Conservation (phyloP, 2,888 invertebrate species). For the Noctua comes region DNA sequence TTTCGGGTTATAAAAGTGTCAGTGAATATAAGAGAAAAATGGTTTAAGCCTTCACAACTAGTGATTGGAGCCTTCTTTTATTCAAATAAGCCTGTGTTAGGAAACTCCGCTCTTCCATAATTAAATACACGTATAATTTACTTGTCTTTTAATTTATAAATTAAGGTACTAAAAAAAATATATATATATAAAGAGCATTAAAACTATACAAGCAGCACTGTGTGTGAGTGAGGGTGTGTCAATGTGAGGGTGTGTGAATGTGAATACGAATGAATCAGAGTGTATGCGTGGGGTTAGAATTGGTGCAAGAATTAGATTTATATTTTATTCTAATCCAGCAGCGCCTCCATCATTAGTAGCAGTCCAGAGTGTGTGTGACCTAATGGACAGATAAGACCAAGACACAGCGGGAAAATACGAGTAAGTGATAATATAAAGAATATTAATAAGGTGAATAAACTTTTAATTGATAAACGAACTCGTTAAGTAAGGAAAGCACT, state of each 20-base stretch:
- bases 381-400: not conserved
- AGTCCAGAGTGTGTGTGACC: not conserved
- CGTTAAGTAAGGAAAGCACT: slow-evolving; percentile 42
- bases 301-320: not conserved
- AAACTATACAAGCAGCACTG: not conserved
- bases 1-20: not conserved
- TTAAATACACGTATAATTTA: not conserved
- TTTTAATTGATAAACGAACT: slow-evolving; percentile 41
- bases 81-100: not conserved
- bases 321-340: not conserved
- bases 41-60: not conserved
- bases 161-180: not conserved
- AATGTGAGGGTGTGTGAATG: no score
- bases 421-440: not conserved
- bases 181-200: not conserved
- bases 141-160: not conserved
- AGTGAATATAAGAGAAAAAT: not conserved
- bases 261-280: not conserved
- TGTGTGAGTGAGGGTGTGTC: not conserved
- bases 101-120: not conserved
- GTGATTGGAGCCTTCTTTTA: not conserved
- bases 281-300: not conserved
- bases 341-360: not conserved
- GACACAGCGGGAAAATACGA: not conserved
- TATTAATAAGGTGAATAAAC: slow-evolving; percentile 34